phyloP scores from a whole-genome alignment of 2,797 vertebrate species.

The Ptychadena robeensis region DNA sequence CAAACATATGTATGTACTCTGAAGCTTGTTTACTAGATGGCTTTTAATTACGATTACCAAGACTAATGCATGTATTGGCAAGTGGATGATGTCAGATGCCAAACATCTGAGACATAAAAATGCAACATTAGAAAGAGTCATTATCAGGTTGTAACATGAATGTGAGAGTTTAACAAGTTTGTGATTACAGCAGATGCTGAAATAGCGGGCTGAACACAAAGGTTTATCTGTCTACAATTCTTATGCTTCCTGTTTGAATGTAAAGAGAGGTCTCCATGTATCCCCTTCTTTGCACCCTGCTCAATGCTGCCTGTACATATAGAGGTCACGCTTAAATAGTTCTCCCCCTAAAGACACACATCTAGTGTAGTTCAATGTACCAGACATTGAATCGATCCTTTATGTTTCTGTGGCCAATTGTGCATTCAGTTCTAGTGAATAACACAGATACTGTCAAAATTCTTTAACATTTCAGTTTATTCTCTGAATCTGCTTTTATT shows the following conservation, averaged over 20 bases:
- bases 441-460: too few relatives aligned
- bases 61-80: constrained; percentile 28
- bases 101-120: constrained; percentile 23
- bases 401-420: too few relatives aligned
- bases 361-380: too few relatives aligned
- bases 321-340: too few relatives aligned
- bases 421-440: too few relatives aligned
- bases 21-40: constrained; percentile 5
- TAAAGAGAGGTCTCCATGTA: background rate
- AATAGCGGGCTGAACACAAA: background rate
- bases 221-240: background rate
- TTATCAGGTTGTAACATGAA: constrained; percentile 30
- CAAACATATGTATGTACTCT: background rate
- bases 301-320: too few relatives aligned
- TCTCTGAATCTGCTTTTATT: too few relatives aligned
- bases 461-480: too few relatives aligned
- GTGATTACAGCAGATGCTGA: background rate
- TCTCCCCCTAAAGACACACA: too few relatives aligned
- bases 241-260: background rate
- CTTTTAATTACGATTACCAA: background rate
- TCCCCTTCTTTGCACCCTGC: background rate
- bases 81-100: constrained; percentile 17
- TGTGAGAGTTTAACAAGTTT: background rate
- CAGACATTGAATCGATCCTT: too few relatives aligned
- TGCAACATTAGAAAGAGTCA: constrained; percentile 16